These are phyloP conservation scores for Eurystomus gularis DNA, from an alignment of 2,113 vertebrate species.

Conservation along the genomic window DNA sequence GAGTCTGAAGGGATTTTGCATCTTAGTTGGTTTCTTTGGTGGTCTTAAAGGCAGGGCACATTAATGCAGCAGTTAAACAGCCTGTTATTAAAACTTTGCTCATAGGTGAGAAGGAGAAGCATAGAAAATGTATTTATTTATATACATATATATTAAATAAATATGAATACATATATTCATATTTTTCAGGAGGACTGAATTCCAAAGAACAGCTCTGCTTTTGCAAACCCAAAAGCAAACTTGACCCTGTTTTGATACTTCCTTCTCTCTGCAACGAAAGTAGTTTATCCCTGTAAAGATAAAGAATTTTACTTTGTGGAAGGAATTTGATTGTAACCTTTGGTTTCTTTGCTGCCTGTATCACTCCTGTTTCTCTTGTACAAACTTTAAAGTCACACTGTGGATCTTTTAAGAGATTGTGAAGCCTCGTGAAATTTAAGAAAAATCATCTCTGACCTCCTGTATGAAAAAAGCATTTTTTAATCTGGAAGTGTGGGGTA, in stretches of 20 bases:
- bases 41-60: conserved; percentile 24
- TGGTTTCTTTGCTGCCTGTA: not conserved
- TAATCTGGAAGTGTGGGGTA: not conserved
- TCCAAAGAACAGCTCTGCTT: not conserved
- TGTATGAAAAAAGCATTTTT: not conserved
- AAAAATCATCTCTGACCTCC: not conserved
- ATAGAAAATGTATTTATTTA: not conserved
- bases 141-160: conserved; percentile 21
- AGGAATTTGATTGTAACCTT: not conserved
- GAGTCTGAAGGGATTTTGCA: conserved; percentile 3
- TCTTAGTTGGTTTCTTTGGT: conserved; percentile 38
- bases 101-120: not conserved
- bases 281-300: not conserved
- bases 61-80: conserved; percentile 14
- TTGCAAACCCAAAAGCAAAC: not conserved
- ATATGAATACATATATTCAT: not conserved
- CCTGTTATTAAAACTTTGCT: conserved; percentile 27
- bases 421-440: not conserved
- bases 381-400: not conserved
- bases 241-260: not conserved
- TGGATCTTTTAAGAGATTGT: not conserved
- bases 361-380: not conserved
- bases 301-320: not conserved
- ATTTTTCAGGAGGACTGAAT: not conserved
- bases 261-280: not conserved